phyloP scores from a whole-genome alignment of 2,888 invertebrate species.

The Pseudococcus longispinus region DNA sequence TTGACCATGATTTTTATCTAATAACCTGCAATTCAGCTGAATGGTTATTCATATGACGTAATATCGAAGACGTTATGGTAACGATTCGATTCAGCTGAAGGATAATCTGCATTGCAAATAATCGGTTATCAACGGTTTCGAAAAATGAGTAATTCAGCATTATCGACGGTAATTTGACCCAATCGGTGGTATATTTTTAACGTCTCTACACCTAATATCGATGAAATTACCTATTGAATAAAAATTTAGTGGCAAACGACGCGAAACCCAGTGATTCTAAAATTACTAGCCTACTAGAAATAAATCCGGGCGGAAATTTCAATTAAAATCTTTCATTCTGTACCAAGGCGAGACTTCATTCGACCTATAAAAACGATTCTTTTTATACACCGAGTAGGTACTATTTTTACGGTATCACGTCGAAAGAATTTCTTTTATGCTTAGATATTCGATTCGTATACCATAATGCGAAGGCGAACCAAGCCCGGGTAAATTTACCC shows the following conservation, averaged over 20 bases:
- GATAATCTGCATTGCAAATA: too few relatives aligned
- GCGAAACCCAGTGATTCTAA: not conserved
- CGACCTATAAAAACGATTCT: conserved; percentile 1
- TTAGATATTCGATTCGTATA: not conserved
- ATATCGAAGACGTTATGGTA: too few relatives aligned
- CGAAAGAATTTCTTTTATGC: not conserved
- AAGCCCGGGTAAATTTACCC: conserved; percentile 21
- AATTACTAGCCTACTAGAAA: not conserved
- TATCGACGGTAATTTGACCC: too few relatives aligned
- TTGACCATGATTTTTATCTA: too few relatives aligned
- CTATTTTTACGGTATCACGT: not conserved
- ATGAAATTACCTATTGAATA: not conserved
- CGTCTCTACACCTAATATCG: too few relatives aligned
- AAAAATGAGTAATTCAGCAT: too few relatives aligned
- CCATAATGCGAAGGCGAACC: not conserved
- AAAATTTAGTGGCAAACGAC: not conserved
- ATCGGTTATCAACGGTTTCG: too few relatives aligned
- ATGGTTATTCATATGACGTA: too few relatives aligned
- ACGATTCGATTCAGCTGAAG: too few relatives aligned
- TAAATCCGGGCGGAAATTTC: not conserved
- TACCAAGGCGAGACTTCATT: not conserved
- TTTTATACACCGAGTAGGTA: not conserved
- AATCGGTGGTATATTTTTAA: too few relatives aligned
- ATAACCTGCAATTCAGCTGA: too few relatives aligned
- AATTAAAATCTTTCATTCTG: not conserved